Evolutionary conservation across 2,113 vertebrate genomes (phyloP), one percentile per base, ranked within the genome.

Genomic region (Ammodytes marinus): DNA sequence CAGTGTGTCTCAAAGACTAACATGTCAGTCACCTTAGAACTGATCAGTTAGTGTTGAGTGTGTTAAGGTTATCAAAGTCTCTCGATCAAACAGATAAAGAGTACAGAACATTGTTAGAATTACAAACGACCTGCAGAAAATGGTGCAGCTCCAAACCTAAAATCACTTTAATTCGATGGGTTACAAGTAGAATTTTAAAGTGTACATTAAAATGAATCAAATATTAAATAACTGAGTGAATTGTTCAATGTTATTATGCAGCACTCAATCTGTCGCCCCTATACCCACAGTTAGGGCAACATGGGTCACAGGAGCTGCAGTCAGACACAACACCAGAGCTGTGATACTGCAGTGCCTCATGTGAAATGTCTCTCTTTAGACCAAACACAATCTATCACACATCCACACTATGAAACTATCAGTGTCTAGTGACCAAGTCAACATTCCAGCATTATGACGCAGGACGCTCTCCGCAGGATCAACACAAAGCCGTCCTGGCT

Each of bases 291-390:
- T 59, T 39, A 89, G 6, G 39, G 69, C 60, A 72, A 67, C 77
- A 58, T 81, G 74, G 79, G 84, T 54, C 58, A 69, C 61, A 55
- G 46, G 67, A 72, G 84, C 49, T 64, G 27, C 69, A 43, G 42
- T 64, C 76, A 92, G 91, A 92, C 92, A 92, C 87, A 93, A 92
- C 92, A 91, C 77, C 68, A 71, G 64, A 73, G 65, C 76, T 59
- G 71, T 12, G 70, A 83, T 71, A 37, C 76, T 46, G 40, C 27
- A 54, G 72, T 37, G 55, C 84, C 55, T 82, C 69, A 59, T 69
- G 57, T 69, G 73, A 80, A 83, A 77, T 1, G 8, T 69, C 59
- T 59, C 12, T 12, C 1, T 74, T 72, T 49, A 92, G 90, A 90
- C 91, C 74, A 92, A 94, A 91, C 86, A 91, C 66, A 59, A 87